phyloP scores from a whole-genome alignment of 2,797 vertebrate species.

The Caiman crocodilus region DNA sequence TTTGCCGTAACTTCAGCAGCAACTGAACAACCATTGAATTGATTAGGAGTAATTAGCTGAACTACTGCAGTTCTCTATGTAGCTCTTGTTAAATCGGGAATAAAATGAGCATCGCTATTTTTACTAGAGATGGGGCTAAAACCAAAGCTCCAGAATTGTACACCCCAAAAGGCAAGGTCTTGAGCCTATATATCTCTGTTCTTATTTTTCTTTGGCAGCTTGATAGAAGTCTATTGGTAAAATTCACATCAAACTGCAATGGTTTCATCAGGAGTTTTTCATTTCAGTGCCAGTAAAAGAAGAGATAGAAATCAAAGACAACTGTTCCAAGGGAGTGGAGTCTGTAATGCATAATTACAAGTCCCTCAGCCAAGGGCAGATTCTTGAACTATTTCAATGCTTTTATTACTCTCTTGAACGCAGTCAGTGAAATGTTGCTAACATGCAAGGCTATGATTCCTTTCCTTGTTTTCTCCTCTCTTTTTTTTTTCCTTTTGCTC shows the following conservation, averaged over 20 bases:
- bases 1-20: neutral
- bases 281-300: constrained; percentile 60
- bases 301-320: constrained; percentile 52
- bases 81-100: constrained; percentile 51
- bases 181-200: constrained; percentile 55
- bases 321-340: constrained; percentile 48
- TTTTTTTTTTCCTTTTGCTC: constrained; percentile 21
- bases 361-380: constrained; percentile 39
- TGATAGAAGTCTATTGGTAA: constrained; percentile 68
- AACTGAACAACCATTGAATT: neutral
- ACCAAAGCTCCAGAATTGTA: constrained; percentile 13
- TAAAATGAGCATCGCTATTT: constrained; percentile 39
- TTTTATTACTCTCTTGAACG: constrained; percentile 65
- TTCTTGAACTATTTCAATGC: constrained; percentile 57
- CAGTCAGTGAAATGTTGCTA: constrained; percentile 32
- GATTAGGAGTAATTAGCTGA: neutral
- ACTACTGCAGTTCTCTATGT: neutral
- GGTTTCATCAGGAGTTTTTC: constrained; percentile 73
- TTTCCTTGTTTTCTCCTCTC: constrained; percentile 27
- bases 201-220: constrained; percentile 46
- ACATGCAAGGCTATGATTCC: neutral
- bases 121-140: constrained; percentile 48
- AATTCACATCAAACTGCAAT: constrained; percentile 73
- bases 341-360: constrained; percentile 39
- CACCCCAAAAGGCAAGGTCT: constrained; percentile 49